phyloP scores from a whole-genome alignment of 2,113 vertebrate genomes.

The Osmerus eperlanus region DNA sequence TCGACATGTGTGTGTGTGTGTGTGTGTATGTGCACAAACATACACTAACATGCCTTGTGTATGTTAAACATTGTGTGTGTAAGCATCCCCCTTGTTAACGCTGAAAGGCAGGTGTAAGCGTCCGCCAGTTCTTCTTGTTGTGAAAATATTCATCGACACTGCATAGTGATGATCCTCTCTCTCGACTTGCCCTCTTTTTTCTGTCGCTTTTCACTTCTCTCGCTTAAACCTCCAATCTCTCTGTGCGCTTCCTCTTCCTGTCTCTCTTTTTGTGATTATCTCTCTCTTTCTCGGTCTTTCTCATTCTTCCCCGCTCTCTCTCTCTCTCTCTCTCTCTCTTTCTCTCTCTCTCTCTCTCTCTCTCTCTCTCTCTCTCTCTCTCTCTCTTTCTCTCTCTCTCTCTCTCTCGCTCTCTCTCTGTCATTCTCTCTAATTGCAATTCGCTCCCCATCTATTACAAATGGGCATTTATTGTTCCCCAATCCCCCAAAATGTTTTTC shows the following conservation, averaged over 20 bases:
- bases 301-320: neutral
- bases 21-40: too few relatives aligned
- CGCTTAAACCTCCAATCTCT: too few relatives aligned
- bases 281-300: neutral
- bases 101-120: too few relatives aligned
- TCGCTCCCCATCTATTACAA: neutral
- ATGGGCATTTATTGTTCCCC: neutral
- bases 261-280: neutral
- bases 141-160: too few relatives aligned
- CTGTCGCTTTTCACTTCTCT: too few relatives aligned
- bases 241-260: neutral
- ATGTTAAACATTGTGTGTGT: too few relatives aligned
- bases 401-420: conserved; percentile 1
- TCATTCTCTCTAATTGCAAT: neutral
- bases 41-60: too few relatives aligned
- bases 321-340: neutral
- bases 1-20: too few relatives aligned
- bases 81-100: too few relatives aligned
- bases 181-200: too few relatives aligned
- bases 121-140: too few relatives aligned
- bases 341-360: neutral
- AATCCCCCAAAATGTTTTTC: neutral
- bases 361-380: neutral
- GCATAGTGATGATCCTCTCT: too few relatives aligned
- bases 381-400: conserved; percentile 3